Conservation (phyloP, 2,888 invertebrate species). For the Phragmatobia fuliginosa region DNA sequence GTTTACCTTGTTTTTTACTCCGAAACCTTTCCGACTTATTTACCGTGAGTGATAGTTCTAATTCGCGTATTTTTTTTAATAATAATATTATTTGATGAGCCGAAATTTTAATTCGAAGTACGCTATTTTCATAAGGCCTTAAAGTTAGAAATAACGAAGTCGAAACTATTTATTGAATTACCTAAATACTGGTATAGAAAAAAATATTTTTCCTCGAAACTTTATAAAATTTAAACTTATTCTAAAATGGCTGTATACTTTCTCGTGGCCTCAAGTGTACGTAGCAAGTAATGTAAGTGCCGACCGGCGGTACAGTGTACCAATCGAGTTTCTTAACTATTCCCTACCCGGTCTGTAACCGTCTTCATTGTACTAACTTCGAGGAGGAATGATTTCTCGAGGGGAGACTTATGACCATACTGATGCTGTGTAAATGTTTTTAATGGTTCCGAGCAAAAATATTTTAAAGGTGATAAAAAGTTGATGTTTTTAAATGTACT, state of each 20-base stretch:
- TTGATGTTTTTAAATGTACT: neutral
- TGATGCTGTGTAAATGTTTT: slow-evolving; percentile 14
- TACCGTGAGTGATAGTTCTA: too few relatives aligned
- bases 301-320: slow-evolving; percentile 41
- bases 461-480: slow-evolving; percentile 5
- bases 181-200: neutral
- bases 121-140: neutral
- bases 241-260: slow-evolving; percentile 17
- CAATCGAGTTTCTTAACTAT: slow-evolving; percentile 53
- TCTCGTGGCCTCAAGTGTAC: slow-evolving; percentile 29
- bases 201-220: neutral
- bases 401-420: slow-evolving; percentile 27
- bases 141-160: neutral
- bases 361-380: slow-evolving; percentile 41
- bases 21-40: too few relatives aligned
- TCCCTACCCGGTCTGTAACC: slow-evolving; percentile 37
- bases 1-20: too few relatives aligned
- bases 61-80: too few relatives aligned
- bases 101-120: neutral
- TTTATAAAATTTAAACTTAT: slow-evolving; percentile 32
- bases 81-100: too few relatives aligned
- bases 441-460: slow-evolving; percentile 15
- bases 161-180: neutral
- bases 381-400: slow-evolving; percentile 45
- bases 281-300: slow-evolving; percentile 41